Evolutionary conservation across 2,797 vertebrate species (phyloP), one percentile per base, ranked within the genome.

Genomic region (Acanthiza pusilla): DNA sequence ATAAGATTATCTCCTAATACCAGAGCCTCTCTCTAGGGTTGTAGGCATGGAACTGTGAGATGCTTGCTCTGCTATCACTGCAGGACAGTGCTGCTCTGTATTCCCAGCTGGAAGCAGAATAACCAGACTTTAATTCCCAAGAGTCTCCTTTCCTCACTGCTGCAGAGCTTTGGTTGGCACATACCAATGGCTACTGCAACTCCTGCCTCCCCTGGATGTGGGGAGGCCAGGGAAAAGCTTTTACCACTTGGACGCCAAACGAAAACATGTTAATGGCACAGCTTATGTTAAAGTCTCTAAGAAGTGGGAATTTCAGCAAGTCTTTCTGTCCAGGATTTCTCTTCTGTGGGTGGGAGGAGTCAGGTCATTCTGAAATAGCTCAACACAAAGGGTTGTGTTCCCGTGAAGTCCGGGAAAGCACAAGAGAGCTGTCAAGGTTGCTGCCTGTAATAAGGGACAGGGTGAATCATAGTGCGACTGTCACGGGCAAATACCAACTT

Each of bases 381-480:
- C 48, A 67, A n/a, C 34, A 75, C 50, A 76, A 91, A 76, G 21
- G n/a, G 27, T 15, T 77, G 23, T 77, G 79, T 34, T 91, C 72
- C 61, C 61, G 43, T 76, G 45, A 85, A 90, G 80, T 92, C 77
- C 29, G 5, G 81, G 85, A 94, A 92, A 95, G 75, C 91, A 92
- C 68, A 92, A 93, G 85, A 87, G 11, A 26, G 57, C 48, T 78
- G 85, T 89, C 93, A 93, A 94, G 93, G 94, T 80, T 70, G 38
- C 61, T 93, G 89, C 42, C 75, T 85, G 32, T 83, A 95, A 58
- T 60, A 89, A 87, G 65, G 67, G 63, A 76, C 48, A 85, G 60
- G 27, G 36, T 95, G 92, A 94, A 95, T 94, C 89, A 95, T 10
- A 53, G 42, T 36, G 57, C 62, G 81, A 74, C 45, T 85, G 68